phyloP scores from a whole-genome alignment of 2,888 invertebrate species.

The Eupelmus urozonus region DNA sequence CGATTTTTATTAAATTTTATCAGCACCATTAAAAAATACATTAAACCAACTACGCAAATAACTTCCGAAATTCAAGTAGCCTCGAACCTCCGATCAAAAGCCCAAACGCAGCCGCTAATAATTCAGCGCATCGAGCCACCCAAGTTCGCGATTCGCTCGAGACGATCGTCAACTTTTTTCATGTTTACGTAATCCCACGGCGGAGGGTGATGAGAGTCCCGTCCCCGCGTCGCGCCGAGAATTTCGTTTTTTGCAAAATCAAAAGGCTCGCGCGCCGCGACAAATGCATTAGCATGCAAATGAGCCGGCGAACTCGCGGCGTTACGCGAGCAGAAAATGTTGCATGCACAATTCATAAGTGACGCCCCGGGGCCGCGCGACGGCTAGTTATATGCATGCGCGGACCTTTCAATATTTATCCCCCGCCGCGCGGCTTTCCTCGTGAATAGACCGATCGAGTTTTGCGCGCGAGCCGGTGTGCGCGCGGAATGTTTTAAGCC shows the following conservation, averaged over 20 bases:
- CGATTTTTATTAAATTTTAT: no score
- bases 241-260: conserved; percentile 18
- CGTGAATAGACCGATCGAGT: background rate
- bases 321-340: conserved; percentile 11
- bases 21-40: no score
- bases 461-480: background rate
- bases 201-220: background rate
- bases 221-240: background rate
- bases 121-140: background rate
- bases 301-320: conserved; percentile 16
- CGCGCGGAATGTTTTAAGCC: no score
- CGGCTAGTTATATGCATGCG: background rate
- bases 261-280: conserved; percentile 11
- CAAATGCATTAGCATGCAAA: conserved; percentile 38
- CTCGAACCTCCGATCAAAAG: background rate
- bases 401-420: conserved; percentile 23
- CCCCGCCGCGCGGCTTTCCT: background rate
- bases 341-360: conserved; percentile 49
- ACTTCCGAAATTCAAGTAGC: no score
- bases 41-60: no score
- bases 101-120: background rate
- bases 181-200: conserved; percentile 43
- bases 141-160: conserved; percentile 2
- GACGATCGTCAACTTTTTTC: conserved; percentile 44
- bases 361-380: background rate